Percentiles rank a stretch among this genome's conserved stretches.
These are phyloP conservation scores for Drosophila parvula DNA, from an alignment of 1,140 invertebrate species.

Conservation along the genomic window DNA sequence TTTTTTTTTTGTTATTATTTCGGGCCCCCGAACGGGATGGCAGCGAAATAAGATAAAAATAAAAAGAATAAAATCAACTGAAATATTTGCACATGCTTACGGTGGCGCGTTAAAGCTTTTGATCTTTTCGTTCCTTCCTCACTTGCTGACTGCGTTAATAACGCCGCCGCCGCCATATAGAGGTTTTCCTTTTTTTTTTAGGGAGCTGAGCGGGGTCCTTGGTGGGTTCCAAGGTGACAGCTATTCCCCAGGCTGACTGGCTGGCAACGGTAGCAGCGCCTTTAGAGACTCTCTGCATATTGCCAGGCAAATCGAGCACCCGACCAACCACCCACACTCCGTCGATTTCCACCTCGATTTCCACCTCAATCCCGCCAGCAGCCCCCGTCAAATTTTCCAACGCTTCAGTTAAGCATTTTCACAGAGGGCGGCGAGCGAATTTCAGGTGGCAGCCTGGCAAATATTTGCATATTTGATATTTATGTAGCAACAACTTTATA, in stretches of 20 bases:
- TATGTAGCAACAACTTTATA: slow-evolving; percentile 75
- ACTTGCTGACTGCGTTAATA: slow-evolving; percentile 74
- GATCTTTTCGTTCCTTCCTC: slow-evolving; percentile 66
- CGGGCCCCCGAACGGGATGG: slow-evolving; percentile 19
- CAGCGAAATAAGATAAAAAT: slow-evolving; percentile 45
- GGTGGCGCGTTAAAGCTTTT: slow-evolving; percentile 69
- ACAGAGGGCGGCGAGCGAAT: slow-evolving; percentile 35
- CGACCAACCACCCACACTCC: background rate
- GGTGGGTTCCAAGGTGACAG: slow-evolving; percentile 68
- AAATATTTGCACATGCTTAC: slow-evolving; percentile 79
- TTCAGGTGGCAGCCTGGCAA: slow-evolving; percentile 73
- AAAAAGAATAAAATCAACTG: slow-evolving; percentile 73
- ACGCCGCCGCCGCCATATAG: slow-evolving; percentile 56
- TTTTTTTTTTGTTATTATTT: slow-evolving; percentile 60
- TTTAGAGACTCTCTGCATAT: slow-evolving; percentile 49
- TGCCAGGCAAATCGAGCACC: slow-evolving; percentile 58
- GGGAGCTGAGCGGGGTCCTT: slow-evolving; percentile 10
- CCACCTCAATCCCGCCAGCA: slow-evolving; percentile 19
- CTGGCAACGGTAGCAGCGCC: slow-evolving; percentile 44
- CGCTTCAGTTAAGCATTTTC: slow-evolving; percentile 66
- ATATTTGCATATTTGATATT: slow-evolving; percentile 82
- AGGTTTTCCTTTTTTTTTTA: slow-evolving; percentile 1
- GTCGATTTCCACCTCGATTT: slow-evolving; percentile 13
- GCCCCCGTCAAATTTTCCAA: slow-evolving; percentile 49
- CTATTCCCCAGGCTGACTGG: slow-evolving; percentile 48